Base-by-base conservation (phyloP, 2,113 vertebrate genomes). In the Mirza zaza region DNA sequence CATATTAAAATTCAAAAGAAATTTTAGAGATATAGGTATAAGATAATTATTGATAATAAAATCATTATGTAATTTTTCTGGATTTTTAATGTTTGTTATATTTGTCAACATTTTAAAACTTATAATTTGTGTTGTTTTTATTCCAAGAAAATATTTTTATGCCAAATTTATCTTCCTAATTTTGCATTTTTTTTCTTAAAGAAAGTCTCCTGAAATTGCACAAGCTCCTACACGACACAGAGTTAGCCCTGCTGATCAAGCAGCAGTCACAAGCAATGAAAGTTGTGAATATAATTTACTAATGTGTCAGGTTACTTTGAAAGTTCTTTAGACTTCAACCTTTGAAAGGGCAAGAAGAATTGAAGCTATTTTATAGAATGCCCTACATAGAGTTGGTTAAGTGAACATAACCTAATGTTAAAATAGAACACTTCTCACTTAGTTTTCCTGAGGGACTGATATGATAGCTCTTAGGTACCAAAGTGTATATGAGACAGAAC, bases 1-100 rank as follows among this genome's bases (percentile, higher is more conserved):
- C 6, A 92, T 59, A 36, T 63, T 68, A 80, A 85, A 81, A 89
- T 85, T 80, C 55, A 92, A 75, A 96, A 91, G 29, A 79, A 84
- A 63, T 45, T 76, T 14, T 23, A 77, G 34, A 25, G 1, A 8
- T 50, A 57, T 80, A 6, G 34, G 6, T 36, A 39, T 70, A 87
- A 83, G 21, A 32, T 6, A 76, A 73, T 59, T 91, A 23, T 50
- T 73, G 17, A 55, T 95, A n/a, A 83, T 65, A 65, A 79, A 91
- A 71, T 17, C 6, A 90, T 34, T 61, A 67, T 36, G n/a, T 21
- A 42, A 88, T 68, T 87, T 92, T 81, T 76, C 65, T 81, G 29
- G 23, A 59, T 25, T 91, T 83, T 83, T 93, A 2, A 65, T 91
- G 45, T 77, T 86, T 75, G 20, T 77, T 32, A 15, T 57, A n/a